Base-by-base conservation (phyloP, 1,140 invertebrate genomes). In the Drosophila lacertosa region DNA sequence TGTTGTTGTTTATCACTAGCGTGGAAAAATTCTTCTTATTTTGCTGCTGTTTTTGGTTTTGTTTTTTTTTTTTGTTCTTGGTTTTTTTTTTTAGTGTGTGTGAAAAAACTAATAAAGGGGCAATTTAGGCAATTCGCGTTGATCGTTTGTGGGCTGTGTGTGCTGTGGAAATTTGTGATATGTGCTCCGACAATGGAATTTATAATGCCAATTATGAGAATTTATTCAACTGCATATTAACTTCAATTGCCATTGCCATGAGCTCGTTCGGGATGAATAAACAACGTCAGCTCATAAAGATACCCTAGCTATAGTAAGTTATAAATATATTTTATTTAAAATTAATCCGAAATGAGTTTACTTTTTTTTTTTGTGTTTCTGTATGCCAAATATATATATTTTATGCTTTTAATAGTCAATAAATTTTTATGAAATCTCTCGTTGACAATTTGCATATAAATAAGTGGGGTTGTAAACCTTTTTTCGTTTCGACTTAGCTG, bases 21-120 rank as follows among this genome's bases (percentile, higher is more conserved):
- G 50, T 60, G 68, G 48, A 50, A 63, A 74, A 69, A 66, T 83
- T 33, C 5, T 67, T 37, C 47, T 35, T 7, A n/a, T n/a, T n/a
- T n/a, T n/a, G n/a, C n/a, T n/a, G n/a, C n/a, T n/a, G n/a, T n/a
- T n/a, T n/a, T n/a, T n/a, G n/a, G n/a, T 54, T 54, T 29, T 51
- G 53, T 37, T 26, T 29, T 15, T 67, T 68, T 22, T 47, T 72
- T 33, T 20, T 45, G 26, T 48, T 3, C 29, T 48, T 22, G 54
- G 32, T 20, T 54, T 48, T 26, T 54, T 35, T 26, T 51, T 86
- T 88, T 88, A 88, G 77, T 76, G 82, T 88, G 82, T 88, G 82
- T 88, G 82, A 88, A 88, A 88, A 88, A 88, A 88, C 77, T 88
- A 88, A 88, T 88, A 88, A 88, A 89, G 77, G 40, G 67, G 70